Evolutionary conservation across 2,113 vertebrate species (phyloP), one percentile per base, ranked within the genome.

Genomic region (Anseranas semipalmata): DNA sequence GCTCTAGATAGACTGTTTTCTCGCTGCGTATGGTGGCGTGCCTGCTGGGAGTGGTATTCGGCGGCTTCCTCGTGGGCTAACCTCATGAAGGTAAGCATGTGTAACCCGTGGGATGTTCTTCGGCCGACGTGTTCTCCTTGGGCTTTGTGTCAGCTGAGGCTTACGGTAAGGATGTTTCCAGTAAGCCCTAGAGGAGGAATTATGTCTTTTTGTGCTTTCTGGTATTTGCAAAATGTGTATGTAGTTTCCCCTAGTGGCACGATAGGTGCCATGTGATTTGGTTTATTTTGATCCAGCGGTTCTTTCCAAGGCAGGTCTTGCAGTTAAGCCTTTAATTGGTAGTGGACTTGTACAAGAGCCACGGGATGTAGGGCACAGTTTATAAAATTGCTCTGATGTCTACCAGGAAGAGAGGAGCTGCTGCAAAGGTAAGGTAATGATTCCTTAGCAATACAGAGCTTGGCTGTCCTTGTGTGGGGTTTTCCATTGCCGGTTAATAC

Each of bases 271-370:
- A 50, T 70, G 87, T 96, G 89, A 94, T 93, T 72, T 30, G 67
- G 28, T 96, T 93, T 91, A 85, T 92, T 95, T 85, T 87, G 86
- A 87, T 93, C 92, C 74, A 73, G 43, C 60, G 53, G 52, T 65
- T 83, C 65, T 90, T 96, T 93, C 37, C 41, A 63, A 93, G 60
- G 73, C 92, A 85, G 43, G 78, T 93, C 73, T 90, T 1, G 18
- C 56, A 89, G 73, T 92, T 89, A 89, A 87, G 71, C 84, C 87
- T 92, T 93, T 83, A 91, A 85, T 62, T 95, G 91, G 58, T 58
- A 59, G 37, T 46, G 58, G 62, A 63, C 84, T 89, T 81, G 80
- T 20, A 85, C 73, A 70, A 39, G 35, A 89, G 62, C 77, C 3
- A 6, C 77, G 74, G 50, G 70, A 85, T 79, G 27, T 89, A 81